phyloP scores from a whole-genome alignment of 2,113 vertebrate species.

The Nipponia nippon region DNA sequence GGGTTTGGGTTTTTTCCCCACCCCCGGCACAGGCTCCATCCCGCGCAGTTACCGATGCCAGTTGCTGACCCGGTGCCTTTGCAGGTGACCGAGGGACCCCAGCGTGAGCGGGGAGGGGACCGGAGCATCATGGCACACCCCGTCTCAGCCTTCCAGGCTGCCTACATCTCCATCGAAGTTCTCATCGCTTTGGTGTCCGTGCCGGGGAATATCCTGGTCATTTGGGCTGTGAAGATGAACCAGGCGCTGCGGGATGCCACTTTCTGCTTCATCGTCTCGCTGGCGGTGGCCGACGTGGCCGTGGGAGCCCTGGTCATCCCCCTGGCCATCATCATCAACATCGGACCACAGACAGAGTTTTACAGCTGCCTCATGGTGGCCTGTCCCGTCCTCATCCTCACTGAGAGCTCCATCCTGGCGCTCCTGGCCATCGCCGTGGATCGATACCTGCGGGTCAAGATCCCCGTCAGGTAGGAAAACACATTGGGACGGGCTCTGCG shows the following conservation, averaged over 20 bases:
- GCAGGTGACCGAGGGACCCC: conserved; percentile 35
- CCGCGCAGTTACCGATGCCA: background rate
- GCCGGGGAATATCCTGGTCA: conserved; percentile 94
- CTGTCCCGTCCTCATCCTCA: conserved; percentile 93
- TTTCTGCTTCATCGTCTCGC: conserved; percentile 93
- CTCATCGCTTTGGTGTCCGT: conserved; percentile 91
- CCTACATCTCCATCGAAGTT: conserved; percentile 91
- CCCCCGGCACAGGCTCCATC: background rate
- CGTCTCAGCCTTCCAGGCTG: conserved; percentile 75
- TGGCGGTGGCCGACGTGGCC: conserved; percentile 93
- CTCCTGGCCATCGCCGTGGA: conserved; percentile 95
- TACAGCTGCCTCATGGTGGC: conserved; percentile 90
- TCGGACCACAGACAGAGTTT: conserved; percentile 85
- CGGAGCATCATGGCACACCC: conserved; percentile 73
- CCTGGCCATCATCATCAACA: conserved; percentile 90
- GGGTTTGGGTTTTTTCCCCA: background rate
- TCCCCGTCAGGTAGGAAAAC: conserved; percentile 87
- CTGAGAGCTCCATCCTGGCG: conserved; percentile 95
- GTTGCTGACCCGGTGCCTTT: background rate
- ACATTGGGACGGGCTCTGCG: rapidly evolving
- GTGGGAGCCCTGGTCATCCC: conserved; percentile 96
- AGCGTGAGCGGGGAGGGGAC: background rate
- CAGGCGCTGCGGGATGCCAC: conserved; percentile 90
- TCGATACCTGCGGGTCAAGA: conserved; percentile 94
- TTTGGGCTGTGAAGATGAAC: conserved; percentile 96